Conservation (phyloP, 1,140 invertebrate species). For the Periplaneta americana region DNA sequence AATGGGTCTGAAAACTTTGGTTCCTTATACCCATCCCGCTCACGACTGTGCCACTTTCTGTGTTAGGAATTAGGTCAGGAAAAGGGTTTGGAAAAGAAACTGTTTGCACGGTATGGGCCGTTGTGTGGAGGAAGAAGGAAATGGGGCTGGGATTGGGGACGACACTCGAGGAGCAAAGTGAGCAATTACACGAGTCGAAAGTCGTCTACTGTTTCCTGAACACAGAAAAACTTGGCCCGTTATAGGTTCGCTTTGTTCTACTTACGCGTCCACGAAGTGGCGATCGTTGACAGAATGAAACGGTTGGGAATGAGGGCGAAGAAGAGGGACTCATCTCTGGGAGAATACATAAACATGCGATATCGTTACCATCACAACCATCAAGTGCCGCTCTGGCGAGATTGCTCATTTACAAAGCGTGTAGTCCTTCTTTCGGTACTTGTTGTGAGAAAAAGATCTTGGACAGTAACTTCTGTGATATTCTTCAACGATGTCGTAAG, state of each 20-base stretch:
- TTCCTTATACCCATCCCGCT: background rate
- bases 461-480: no score
- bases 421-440: no score
- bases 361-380: no score
- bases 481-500: no score
- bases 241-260: background rate
- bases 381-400: no score
- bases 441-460: no score
- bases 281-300: background rate
- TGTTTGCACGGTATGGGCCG: background rate
- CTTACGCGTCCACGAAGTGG: background rate
- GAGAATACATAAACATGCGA: no score
- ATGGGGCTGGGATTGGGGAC: background rate
- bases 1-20: no score
- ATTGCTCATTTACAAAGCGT: no score
- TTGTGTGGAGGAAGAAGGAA: background rate
- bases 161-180: background rate
- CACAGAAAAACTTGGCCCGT: background rate
- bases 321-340: no score
- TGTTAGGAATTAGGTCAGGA: background rate
- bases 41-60: background rate
- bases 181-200: background rate
- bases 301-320: no score
- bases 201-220: background rate
- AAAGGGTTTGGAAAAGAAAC: background rate